phyloP scores from a whole-genome alignment of 2,113 vertebrate genomes.

The Puma concolor region DNA sequence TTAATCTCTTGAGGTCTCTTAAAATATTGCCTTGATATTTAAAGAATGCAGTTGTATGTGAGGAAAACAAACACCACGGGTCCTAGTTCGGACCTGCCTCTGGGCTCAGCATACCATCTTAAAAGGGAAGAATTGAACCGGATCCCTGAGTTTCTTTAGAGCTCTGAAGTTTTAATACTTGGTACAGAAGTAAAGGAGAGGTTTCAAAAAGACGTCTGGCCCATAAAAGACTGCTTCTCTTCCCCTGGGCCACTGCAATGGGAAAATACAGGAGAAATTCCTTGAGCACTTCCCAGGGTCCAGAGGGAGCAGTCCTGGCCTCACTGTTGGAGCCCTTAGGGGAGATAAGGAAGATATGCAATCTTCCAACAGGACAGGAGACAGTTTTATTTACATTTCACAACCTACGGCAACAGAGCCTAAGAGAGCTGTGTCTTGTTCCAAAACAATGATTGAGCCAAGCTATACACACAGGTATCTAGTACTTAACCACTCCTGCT shows the following conservation, averaged over 20 bases:
- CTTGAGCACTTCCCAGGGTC: neutral
- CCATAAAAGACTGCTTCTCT: neutral
- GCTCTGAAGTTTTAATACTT: constrained; percentile 45
- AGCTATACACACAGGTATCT: neutral
- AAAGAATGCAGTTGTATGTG: neutral
- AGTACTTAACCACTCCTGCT: neutral
- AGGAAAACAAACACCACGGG: neutral
- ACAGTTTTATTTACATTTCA: neutral
- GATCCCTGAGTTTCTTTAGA: constrained; percentile 22
- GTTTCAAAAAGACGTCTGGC: constrained; percentile 25
- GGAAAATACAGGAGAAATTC: neutral
- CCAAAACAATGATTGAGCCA: neutral
- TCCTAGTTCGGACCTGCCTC: neutral
- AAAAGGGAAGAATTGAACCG: neutral
- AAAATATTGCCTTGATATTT: constrained; percentile 27
- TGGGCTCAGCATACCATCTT: constrained; percentile 36
- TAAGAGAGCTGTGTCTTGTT: neutral
- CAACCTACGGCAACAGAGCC: neutral
- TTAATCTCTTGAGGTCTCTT: neutral
- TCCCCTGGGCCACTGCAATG: neutral
- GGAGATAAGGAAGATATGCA: neutral
- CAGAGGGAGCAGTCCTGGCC: neutral
- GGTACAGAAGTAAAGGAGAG: neutral
- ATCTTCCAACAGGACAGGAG: neutral
- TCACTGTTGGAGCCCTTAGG: neutral